Base-by-base conservation (phyloP, 2,888 invertebrate genomes). In the Brachyptera putata region DNA sequence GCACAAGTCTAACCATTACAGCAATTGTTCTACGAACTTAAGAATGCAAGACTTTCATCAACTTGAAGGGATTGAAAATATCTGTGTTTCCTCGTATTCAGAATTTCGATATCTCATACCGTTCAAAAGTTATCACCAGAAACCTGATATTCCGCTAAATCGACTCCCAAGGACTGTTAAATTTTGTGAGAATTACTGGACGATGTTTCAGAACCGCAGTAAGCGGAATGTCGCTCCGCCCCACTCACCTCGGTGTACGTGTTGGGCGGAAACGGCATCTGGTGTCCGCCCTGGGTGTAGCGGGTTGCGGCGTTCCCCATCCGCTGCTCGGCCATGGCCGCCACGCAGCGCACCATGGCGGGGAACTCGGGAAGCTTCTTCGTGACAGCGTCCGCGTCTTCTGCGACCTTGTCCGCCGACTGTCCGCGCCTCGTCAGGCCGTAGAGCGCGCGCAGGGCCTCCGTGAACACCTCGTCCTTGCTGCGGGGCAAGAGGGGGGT, bases 361-460 rank as follows among this genome's bases (percentile, higher is more conserved):
- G 53, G 34, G 43, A 63, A 65, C 1, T 58, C 36, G 2, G 65
- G 65, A 53, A 64, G 71, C 73, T 67, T 72, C 77, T 68, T 79
- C 76, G 68, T 41, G 78, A 58, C 36, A 13, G 16, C 36, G 13
- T 18, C 26, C 24, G 18, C 25, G 21, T 25, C 26, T 14, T 25
- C 22, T 16, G 22, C 18, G n/a, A 11, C 41, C 7, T 18, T 34
- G 25, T 5, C 22, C 14, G 13, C 26, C 13, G 14, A 11, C n/a
- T n/a, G n/a, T n/a, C n/a, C n/a, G 2, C 14, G 43, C 11, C 39
- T 11, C 7, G 25, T 22, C 13, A 34, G 14, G 9, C 88, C 88
- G 70, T 91, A 91, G 5, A 94, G 74, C 61, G 85, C 82, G 74
- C 86, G 87, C 26, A 83, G 72, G 0, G 90, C 89, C 75, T 89